These are phyloP conservation scores for Avahi laniger DNA, from an alignment of 2,797 vertebrate species.

Conservation along the genomic window DNA sequence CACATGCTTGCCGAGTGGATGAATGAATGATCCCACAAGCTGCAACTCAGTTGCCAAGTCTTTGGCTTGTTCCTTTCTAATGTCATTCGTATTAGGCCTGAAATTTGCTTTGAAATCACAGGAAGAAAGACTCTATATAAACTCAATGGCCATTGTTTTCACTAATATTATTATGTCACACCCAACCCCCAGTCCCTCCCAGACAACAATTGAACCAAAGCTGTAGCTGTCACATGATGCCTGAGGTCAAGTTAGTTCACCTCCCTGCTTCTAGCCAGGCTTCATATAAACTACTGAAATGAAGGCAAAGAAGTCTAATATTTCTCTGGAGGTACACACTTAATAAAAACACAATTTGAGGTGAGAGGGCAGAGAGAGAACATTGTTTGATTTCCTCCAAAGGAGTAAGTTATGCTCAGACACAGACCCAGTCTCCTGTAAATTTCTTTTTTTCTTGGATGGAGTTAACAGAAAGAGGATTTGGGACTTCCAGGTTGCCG, in stretches of 20 bases:
- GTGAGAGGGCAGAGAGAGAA: neutral
- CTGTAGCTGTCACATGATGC: conserved; percentile 56
- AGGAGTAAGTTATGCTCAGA: neutral
- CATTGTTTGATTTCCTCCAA: neutral
- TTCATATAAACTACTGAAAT: conserved; percentile 53
- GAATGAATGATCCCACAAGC: neutral
- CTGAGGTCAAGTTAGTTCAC: conserved; percentile 71
- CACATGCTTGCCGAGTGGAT: neutral
- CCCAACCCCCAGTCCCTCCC: conserved; percentile 56
- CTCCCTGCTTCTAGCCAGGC: conserved; percentile 15
- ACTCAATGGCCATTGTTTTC: conserved; percentile 74
- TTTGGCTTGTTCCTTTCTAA: conserved; percentile 39
- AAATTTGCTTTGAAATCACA: conserved; percentile 73
- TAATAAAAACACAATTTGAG: conserved; percentile 42
- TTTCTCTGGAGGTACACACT: neutral
- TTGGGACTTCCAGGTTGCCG: neutral
- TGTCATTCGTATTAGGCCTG: conserved; percentile 44
- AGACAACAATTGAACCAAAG: conserved; percentile 76
- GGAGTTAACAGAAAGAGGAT: conserved; percentile 25
- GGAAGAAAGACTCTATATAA: conserved; percentile 75
- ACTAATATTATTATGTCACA: conserved; percentile 71
- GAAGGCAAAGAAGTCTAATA: neutral
- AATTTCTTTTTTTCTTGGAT: neutral
- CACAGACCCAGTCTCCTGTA: neutral
- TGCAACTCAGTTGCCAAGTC: neutral